Evolutionary conservation across 1,140 invertebrate genomes (phyloP).

Genomic region (Scaptomyza pallida): DNA sequence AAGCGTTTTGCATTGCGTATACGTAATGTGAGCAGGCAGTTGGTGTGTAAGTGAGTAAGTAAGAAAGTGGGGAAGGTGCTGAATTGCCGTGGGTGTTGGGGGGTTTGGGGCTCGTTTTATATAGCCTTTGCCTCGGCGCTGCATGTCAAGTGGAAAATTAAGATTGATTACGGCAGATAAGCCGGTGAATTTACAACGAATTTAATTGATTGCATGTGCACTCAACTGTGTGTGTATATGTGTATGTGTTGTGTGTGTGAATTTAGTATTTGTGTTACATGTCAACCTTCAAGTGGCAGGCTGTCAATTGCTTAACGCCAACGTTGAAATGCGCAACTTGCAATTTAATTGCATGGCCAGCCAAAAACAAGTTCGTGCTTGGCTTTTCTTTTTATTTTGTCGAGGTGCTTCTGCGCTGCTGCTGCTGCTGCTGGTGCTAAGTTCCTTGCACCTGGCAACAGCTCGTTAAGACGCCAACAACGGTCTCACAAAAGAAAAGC

Average conservation of each 20-base stretch:
- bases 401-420: not conserved
- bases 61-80: not conserved
- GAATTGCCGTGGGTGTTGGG: too few relatives aligned
- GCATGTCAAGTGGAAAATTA: slow-evolving; percentile 81
- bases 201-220: slow-evolving; percentile 82
- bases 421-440: not conserved
- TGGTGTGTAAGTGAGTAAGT: not conserved
- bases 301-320: slow-evolving; percentile 72
- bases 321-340: slow-evolving; percentile 44
- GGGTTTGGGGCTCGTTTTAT: slow-evolving; percentile 18
- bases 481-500: slow-evolving; percentile 49
- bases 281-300: slow-evolving; percentile 64
- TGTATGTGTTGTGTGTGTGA: slow-evolving; percentile 4
- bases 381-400: not conserved
- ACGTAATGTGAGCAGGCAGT: slow-evolving; percentile 56
- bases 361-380: slow-evolving; percentile 25
- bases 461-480: slow-evolving; percentile 57
- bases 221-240: slow-evolving; percentile 32
- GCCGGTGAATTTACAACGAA: slow-evolving; percentile 81
- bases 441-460: slow-evolving; percentile 41
- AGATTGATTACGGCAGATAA: slow-evolving; percentile 81
- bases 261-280: slow-evolving; percentile 32
- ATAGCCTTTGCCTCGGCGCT: slow-evolving; percentile 54
- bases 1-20: slow-evolving; percentile 62
- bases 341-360: slow-evolving; percentile 70